Conservation (phyloP, 2,113 vertebrate genomes). For the Calonectris borealis region DNA sequence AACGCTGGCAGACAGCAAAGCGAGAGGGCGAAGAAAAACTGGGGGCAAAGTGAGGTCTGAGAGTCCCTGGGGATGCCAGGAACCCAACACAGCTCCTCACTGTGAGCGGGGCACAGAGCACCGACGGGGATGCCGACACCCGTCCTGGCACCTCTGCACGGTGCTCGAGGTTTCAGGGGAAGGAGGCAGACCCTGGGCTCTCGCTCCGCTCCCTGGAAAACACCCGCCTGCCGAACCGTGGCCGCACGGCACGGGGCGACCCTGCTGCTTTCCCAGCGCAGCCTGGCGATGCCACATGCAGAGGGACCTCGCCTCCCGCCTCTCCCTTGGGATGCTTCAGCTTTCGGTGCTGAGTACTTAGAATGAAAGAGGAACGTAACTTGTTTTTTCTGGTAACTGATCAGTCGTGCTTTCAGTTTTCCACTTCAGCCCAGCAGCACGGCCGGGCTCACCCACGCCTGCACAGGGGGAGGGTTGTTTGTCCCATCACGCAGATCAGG, state of each 20-base stretch:
- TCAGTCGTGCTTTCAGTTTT: fast-evolving
- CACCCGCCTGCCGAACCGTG: fast-evolving
- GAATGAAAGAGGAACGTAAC: background rate
- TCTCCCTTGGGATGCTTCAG: background rate
- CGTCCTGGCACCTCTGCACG: background rate
- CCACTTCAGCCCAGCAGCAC: background rate
- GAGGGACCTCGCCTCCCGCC: fast-evolving
- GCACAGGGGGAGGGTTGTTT: fast-evolving
- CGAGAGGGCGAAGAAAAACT: fast-evolving
- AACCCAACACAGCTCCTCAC: background rate
- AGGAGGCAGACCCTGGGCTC: background rate
- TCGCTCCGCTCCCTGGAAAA: background rate
- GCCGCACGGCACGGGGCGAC: fast-evolving
- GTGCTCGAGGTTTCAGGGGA: background rate
- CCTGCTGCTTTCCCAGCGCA: too few species aligned
- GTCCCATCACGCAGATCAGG: fast-evolving
- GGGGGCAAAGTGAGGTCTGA: background rate
- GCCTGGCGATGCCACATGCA: fast-evolving
- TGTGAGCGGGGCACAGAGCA: fast-evolving
- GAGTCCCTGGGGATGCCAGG: background rate
- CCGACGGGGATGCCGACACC: fast-evolving
- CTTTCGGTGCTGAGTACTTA: fast-evolving
- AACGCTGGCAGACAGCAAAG: fast-evolving
- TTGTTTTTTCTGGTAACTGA: background rate
- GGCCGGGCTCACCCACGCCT: background rate